Percentiles rank a stretch among this genome's conserved stretches.
Conservation (phyloP, 2,113 vertebrate genomes). For the Dromas ardeola region DNA sequence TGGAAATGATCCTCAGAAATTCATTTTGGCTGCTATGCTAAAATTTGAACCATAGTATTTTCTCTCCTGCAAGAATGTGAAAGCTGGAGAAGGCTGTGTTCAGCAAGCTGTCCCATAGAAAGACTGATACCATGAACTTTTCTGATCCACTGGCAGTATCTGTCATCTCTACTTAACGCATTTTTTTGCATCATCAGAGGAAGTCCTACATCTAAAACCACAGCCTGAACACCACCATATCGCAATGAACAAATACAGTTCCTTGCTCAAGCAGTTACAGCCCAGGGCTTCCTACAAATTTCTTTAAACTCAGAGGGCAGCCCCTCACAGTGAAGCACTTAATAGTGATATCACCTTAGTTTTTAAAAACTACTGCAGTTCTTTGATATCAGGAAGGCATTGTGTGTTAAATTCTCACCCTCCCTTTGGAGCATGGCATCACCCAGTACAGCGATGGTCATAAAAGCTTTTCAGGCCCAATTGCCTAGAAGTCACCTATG, state of each 20-base stretch:
- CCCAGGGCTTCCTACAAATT: neutral
- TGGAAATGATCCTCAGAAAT: neutral
- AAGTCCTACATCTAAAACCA: neutral
- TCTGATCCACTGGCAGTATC: neutral
- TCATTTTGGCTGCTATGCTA: neutral
- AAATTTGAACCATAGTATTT: neutral
- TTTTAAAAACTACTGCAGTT: neutral
- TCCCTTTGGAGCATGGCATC: neutral
- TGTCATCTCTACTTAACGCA: neutral
- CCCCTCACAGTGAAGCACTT: neutral
- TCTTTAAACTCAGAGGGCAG: neutral
- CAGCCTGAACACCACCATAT: neutral
- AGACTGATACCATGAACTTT: neutral
- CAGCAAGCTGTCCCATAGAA: neutral
- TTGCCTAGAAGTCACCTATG: neutral
- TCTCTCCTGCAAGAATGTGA: neutral
- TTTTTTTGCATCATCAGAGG: neutral
- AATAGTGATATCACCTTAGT: neutral
- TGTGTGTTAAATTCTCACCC: neutral
- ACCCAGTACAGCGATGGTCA: neutral
- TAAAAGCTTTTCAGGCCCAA: neutral
- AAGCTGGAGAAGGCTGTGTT: neutral
- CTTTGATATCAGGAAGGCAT: neutral
- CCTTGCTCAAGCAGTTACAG: neutral
- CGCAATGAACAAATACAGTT: neutral